Base-by-base conservation (phyloP, 2,888 invertebrate species). In the Agrenia bidenticulata region DNA sequence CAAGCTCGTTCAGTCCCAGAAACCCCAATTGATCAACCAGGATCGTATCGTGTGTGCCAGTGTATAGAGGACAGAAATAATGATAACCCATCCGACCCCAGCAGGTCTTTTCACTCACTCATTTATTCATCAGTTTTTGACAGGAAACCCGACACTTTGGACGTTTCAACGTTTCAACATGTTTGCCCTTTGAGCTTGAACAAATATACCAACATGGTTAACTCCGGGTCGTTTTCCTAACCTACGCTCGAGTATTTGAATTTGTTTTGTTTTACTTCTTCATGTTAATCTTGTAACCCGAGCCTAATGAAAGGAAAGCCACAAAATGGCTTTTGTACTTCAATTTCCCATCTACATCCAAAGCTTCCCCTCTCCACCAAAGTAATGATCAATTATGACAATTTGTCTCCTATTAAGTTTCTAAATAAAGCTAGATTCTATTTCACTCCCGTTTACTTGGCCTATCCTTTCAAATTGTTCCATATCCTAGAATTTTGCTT, bases 41-140 rank as follows among this genome's bases (percentile, higher is more conserved):
- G n/a, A n/a, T n/a, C n/a, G n/a, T n/a, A n/a, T n/a, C n/a, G n/a
- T n/a, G n/a, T n/a, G n/a, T n/a, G n/a, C n/a, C n/a, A n/a, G n/a
- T n/a, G n/a, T n/a, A n/a, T n/a, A n/a, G n/a, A n/a, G n/a, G n/a
- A n/a, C n/a, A n/a, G n/a, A n/a, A 32, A 32, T 32, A 32, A 32
- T 32, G 32, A 32, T 32, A 32, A 32, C 32, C 32, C n/a, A n/a
- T n/a, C 11, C 32, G 11, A 32, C 32, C 32, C 32, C 4, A 32
- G 5, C 32, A 11, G 32, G 32, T 32, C 4, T 32, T 32, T 32
- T 32, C 32, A 32, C 32, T 32, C 32, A 32, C 32, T 51, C 51
- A 51, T 24, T 11, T 51, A 51, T 51, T 51, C 51, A 51, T 51
- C 51, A 51, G 21, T 23, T 51, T 51, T 51, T 19, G 51, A 51